Conservation (phyloP, 2,113 vertebrate species). For the Myiagra hebetior region DNA sequence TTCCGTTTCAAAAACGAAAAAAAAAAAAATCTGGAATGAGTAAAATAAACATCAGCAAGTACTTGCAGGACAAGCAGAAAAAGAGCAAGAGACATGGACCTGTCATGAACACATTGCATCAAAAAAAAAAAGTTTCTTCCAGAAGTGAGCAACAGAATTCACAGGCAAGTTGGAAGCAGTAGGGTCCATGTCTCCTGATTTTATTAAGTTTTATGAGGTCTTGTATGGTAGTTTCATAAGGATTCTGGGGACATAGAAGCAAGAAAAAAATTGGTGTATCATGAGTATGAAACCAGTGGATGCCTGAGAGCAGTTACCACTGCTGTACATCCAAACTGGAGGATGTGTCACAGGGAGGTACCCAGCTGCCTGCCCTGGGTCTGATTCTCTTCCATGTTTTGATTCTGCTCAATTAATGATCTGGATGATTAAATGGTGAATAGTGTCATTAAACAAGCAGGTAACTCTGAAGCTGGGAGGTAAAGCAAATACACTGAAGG, state of each 20-base stretch:
- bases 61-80: not conserved
- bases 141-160: not conserved
- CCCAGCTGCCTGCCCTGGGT: not conserved
- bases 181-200: not conserved
- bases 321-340: not conserved
- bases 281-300: fast-evolving
- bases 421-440: not conserved
- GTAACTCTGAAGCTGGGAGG: not conserved
- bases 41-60: not conserved
- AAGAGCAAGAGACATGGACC: not conserved
- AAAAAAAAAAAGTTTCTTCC: not conserved
- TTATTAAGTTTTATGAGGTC: not conserved
- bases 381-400: not conserved
- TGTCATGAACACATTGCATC: not conserved
- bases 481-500: not conserved
- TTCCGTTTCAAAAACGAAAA: not conserved
- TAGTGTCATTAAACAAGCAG: not conserved
- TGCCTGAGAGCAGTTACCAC: not conserved
- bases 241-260: not conserved
- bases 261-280: not conserved
- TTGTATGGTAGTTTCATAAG: not conserved
- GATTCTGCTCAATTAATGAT: not conserved
- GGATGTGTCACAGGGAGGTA: not conserved
- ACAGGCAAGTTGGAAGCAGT: not conserved
- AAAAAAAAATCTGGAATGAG: not conserved